Percentiles rank a stretch among this genome's conserved stretches.
phyloP scores from a whole-genome alignment of 2,888 invertebrate genomes.

The Philhelius pedissequus region DNA sequence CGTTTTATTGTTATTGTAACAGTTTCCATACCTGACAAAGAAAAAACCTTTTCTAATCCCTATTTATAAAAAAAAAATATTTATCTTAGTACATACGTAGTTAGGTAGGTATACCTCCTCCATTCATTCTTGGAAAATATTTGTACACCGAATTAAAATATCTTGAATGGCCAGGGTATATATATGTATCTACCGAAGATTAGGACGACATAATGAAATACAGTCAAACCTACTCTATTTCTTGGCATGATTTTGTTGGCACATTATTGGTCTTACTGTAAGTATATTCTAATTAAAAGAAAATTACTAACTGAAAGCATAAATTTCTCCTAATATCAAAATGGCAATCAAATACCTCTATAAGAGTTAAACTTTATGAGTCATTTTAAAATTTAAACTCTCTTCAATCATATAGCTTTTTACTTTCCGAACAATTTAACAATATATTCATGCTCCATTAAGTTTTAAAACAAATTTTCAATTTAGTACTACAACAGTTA shows the following conservation, averaged over 20 bases:
- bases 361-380: background rate
- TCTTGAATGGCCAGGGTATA: background rate
- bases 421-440: slow-evolving; percentile 13
- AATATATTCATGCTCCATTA: slow-evolving; percentile 13
- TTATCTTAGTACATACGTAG: no score
- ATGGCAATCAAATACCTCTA: background rate
- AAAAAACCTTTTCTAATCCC: background rate
- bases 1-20: background rate
- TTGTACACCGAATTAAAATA: background rate
- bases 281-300: no score
- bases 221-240: background rate
- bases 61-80: background rate
- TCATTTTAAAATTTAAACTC: background rate
- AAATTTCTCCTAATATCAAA: no score
- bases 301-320: no score
- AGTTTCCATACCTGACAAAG: background rate
- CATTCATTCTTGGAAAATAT: background rate
- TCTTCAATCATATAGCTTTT: background rate
- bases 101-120: background rate
- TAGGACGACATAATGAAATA: background rate
- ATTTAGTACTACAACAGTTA: background rate
- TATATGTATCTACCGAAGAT: no score
- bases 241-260: no score
- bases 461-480: background rate
- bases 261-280: no score